These are phyloP conservation scores for Caenorhabditis japonica DNA, from an alignment of 2,888 invertebrate species.

Conservation along the genomic window DNA sequence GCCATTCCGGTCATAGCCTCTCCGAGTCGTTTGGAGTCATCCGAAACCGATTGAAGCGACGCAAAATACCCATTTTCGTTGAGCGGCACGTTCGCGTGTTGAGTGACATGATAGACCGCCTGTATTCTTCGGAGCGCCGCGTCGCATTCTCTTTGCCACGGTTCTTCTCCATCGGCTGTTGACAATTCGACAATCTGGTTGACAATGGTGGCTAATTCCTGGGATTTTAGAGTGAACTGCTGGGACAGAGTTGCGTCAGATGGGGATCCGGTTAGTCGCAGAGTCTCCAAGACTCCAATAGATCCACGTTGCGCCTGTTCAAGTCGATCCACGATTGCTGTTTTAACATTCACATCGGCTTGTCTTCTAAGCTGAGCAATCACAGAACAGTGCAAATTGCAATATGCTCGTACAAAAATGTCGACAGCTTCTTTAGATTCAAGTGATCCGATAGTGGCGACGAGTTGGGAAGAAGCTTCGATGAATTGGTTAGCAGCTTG, in stretches of 20 bases:
- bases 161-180: constrained; percentile 91
- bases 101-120: constrained; percentile 86
- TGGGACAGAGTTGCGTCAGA: constrained; percentile 60
- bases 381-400: constrained; percentile 70
- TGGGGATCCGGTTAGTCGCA: constrained; percentile 53
- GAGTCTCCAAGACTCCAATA: constrained; percentile 57
- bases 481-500: constrained; percentile 88
- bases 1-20: constrained; percentile 92
- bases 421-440: constrained; percentile 66
- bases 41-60: constrained; percentile 81
- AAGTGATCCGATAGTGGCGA: constrained; percentile 64
- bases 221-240: constrained; percentile 60
- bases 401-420: constrained; percentile 68
- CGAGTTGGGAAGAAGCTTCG: constrained; percentile 88
- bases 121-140: constrained; percentile 93
- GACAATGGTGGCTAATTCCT: constrained; percentile 79
- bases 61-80: constrained; percentile 83
- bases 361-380: constrained; percentile 52
- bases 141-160: constrained; percentile 96
- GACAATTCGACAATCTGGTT: constrained; percentile 88
- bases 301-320: constrained; percentile 66
- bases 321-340: constrained; percentile 41
- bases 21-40: constrained; percentile 84
- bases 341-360: constrained; percentile 16
- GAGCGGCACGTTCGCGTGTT: constrained; percentile 89